phyloP scores from a whole-genome alignment of 2,888 invertebrate genomes.

The Xanthorhoe spadicearia region DNA sequence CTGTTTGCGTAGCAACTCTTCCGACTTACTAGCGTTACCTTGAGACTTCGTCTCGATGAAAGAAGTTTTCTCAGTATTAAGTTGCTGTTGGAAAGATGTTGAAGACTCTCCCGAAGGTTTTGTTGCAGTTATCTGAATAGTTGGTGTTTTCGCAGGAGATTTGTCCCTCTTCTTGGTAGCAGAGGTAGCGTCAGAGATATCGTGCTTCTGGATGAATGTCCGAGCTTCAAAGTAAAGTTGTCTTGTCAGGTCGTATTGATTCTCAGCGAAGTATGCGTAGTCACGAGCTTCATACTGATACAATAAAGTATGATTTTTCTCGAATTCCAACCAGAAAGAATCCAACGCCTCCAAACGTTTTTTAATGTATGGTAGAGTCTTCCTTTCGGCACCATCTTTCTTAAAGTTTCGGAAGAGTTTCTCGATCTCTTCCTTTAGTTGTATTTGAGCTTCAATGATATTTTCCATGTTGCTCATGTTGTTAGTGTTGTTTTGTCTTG shows the following conservation, averaged over 20 bases:
- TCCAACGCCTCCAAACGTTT: slow-evolving; percentile 2
- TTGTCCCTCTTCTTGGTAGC: slow-evolving; percentile 2
- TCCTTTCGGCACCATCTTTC: slow-evolving; percentile 3
- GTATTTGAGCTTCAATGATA: slow-evolving; percentile 1
- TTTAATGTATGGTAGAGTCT: slow-evolving; percentile 3
- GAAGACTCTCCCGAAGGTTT: neutral
- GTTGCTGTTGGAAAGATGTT: neutral
- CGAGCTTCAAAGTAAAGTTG: slow-evolving; percentile 13
- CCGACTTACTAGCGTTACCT: slow-evolving; percentile 16
- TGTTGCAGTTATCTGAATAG: slow-evolving; percentile 4
- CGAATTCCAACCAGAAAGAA: slow-evolving; percentile 10
- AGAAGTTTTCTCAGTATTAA: slow-evolving; percentile 2
- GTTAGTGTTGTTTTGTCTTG: neutral
- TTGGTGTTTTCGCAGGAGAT: slow-evolving; percentile 3
- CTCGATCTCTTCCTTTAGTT: neutral
- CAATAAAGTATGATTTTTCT: slow-evolving; percentile 4
- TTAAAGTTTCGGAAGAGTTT: slow-evolving; percentile 2
- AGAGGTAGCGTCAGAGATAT: neutral
- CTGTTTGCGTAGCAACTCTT: slow-evolving; percentile 8
- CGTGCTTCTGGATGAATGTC: slow-evolving; percentile 8
- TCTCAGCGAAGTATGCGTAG: slow-evolving; percentile 12
- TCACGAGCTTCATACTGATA: slow-evolving; percentile 11
- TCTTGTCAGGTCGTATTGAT: slow-evolving; percentile 10
- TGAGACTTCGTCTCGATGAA: slow-evolving; percentile 14
- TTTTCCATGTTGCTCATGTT: slow-evolving; percentile 8